phyloP scores from a whole-genome alignment of 2,797 vertebrate genomes.

The Bovichtus diacanthus region DNA sequence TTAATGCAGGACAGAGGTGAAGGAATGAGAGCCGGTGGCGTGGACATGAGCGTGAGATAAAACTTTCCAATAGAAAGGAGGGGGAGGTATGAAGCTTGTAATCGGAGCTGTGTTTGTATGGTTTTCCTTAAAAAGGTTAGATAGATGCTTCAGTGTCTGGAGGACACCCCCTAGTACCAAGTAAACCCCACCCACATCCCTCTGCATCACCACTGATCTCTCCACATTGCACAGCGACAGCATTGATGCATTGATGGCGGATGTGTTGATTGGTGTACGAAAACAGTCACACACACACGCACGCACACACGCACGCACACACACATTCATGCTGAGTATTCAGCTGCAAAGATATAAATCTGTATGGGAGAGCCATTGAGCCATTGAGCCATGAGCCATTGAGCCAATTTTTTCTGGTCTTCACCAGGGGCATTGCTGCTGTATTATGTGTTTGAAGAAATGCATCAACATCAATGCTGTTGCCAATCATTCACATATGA shows the following conservation, averaged over 20 bases:
- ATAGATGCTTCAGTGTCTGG: constrained; percentile 33
- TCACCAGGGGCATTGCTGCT: no score
- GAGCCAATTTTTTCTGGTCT: no score
- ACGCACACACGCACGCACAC: no score
- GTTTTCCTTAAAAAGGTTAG: constrained; percentile 75
- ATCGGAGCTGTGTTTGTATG: constrained; percentile 51
- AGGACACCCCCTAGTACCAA: constrained; percentile 21
- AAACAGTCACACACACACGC: constrained; percentile 2
- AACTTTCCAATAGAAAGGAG: constrained; percentile 42
- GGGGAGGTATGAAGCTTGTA: constrained; percentile 37
- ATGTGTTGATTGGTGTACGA: constrained; percentile 1
- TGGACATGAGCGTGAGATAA: constrained; percentile 24
- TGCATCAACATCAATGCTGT: no score
- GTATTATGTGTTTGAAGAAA: no score
- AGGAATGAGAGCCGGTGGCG: constrained; percentile 18
- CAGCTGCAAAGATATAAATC: constrained; percentile 31
- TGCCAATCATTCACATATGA: no score
- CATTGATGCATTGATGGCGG: constrained; percentile 31
- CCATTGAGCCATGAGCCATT: no score
- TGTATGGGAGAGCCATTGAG: no score
- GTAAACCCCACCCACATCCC: constrained; percentile 33
- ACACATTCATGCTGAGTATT: constrained; percentile 1
- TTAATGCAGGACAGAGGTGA: constrained; percentile 49
- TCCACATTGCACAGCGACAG: constrained; percentile 42
- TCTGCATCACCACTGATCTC: constrained; percentile 24